Evolutionary conservation across 2,888 invertebrate genomes (phyloP).

Genomic region (Deilephila elpenor): DNA sequence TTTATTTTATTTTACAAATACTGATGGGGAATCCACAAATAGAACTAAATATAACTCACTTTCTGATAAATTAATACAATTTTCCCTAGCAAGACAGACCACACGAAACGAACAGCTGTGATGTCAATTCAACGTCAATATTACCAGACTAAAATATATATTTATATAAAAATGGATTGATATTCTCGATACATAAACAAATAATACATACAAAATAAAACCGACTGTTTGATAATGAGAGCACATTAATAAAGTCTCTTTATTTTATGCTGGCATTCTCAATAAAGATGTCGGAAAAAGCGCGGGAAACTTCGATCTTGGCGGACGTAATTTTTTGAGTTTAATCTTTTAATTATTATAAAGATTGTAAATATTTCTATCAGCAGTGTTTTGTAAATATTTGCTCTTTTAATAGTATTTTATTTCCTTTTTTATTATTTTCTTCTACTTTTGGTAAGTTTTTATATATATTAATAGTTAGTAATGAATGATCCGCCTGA

Average conservation of each 20-base stretch:
- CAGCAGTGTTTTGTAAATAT: too few species aligned
- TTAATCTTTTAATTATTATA: too few species aligned
- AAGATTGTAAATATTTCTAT: too few species aligned
- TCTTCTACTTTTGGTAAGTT: too few species aligned
- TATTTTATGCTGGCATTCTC: too few species aligned
- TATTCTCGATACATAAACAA: slow-evolving; percentile 1
- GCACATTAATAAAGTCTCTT: neutral
- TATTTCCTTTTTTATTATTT: too few species aligned
- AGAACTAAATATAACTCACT: slow-evolving; percentile 73
- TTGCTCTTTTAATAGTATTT: too few species aligned
- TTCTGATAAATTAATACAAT: slow-evolving; percentile 73
- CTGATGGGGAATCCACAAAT: slow-evolving; percentile 52
- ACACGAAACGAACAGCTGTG: slow-evolving; percentile 83
- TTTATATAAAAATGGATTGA: slow-evolving; percentile 27
- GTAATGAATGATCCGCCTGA: too few species aligned
- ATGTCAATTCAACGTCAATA: slow-evolving; percentile 71
- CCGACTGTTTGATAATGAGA: too few species aligned
- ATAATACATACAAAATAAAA: neutral
- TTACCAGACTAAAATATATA: slow-evolving; percentile 56
- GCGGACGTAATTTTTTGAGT: too few species aligned
- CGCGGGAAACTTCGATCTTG: too few species aligned
- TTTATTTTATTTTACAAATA: slow-evolving; percentile 45
- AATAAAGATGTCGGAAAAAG: neutral
- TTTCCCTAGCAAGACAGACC: slow-evolving; percentile 72
- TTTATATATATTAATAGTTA: too few species aligned